Evolutionary conservation across 2,797 vertebrate genomes (phyloP), one percentile per base, ranked within the genome.

Genomic region (Todus mexicanus): DNA sequence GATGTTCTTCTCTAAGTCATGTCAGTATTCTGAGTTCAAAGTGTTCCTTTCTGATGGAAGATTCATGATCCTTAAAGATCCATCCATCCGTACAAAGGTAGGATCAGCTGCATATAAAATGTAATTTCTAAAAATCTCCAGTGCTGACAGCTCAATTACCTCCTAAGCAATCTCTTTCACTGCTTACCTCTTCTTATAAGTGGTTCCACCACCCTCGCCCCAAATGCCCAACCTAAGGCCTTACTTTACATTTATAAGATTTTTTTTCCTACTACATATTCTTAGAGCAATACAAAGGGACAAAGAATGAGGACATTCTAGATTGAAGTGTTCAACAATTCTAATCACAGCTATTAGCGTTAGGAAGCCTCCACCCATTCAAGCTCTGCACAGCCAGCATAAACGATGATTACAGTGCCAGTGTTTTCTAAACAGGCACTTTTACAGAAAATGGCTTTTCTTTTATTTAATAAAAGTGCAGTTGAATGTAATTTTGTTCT

Each of bases 401-500:
- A 87, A 90, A 72, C 20, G 27, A 29, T 2, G 0, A 83, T 87
- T 92, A 74, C 7, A 66, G 27, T 16, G 61, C 51, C 65, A 69
- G 20, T 72, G 38, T 90, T 93, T 93, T 87, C 90, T 89, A 79
- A 80, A 83, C 4, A 92, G 33, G 43, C 19, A 60, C 38, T 87
- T 92, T 70, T 83, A 57, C 61, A 94, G 72, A 87, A 90, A 94
- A 92, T 35, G 6, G 9, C 43, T 89, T 95, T 94, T 38, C 60
- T 93, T 90, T 92, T 74, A 92, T 96, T 83, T 96, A 94, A 93
- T 93, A 91, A 87, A 94, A 84, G 15, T 48, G 13, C 7, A 4
- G 59, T 73, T 92, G 51, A 83, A 89, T 63, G 27, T 64, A 87
- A 95, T 95, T 94, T 93, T 85, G 19, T 87, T 89, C 63, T 66